Evolutionary conservation across 2,888 invertebrate genomes (phyloP).

Genomic region (Lasioglossum zephyrum): DNA sequence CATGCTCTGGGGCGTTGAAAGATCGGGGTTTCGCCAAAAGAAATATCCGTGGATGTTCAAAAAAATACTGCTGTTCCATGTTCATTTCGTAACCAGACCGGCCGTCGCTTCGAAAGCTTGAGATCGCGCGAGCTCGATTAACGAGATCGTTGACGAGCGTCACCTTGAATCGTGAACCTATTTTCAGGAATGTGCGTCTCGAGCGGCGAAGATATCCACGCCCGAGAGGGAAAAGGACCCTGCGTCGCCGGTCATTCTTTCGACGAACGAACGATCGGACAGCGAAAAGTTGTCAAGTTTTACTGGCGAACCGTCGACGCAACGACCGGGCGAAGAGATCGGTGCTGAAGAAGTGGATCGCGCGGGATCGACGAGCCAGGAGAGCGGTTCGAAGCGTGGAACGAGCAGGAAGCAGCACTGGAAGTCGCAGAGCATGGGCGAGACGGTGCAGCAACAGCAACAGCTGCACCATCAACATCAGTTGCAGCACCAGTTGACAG

Average conservation of each 20-base stretch:
- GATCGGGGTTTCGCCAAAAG: neutral
- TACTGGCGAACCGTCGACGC: conserved; percentile 41
- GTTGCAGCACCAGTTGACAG: neutral
- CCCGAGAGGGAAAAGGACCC: conserved; percentile 74
- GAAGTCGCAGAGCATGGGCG: conserved; percentile 85
- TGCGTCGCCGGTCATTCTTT: conserved; percentile 9
- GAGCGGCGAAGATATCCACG: conserved; percentile 70
- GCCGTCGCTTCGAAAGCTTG: conserved; percentile 38
- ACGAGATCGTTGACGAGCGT: neutral
- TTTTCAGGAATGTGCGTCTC: conserved; percentile 71
- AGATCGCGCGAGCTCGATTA: neutral
- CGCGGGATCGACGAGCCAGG: conserved; percentile 58
- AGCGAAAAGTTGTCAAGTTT: conserved; percentile 50
- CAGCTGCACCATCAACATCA: conserved; percentile 42
- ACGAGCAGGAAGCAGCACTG: conserved; percentile 80
- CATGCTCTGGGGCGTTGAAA: neutral
- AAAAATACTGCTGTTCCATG: neutral
- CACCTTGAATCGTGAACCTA: conserved; percentile 35
- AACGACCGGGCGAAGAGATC: conserved; percentile 53
- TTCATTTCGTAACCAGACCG: conserved; percentile 48
- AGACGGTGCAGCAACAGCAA: conserved; percentile 67
- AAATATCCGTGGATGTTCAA: neutral
- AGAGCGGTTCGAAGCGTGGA: conserved; percentile 57
- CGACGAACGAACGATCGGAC: conserved; percentile 37
- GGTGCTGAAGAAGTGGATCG: conserved; percentile 60